phyloP scores from a whole-genome alignment of 1,140 invertebrate genomes.

The Drosophila arawakana region DNA sequence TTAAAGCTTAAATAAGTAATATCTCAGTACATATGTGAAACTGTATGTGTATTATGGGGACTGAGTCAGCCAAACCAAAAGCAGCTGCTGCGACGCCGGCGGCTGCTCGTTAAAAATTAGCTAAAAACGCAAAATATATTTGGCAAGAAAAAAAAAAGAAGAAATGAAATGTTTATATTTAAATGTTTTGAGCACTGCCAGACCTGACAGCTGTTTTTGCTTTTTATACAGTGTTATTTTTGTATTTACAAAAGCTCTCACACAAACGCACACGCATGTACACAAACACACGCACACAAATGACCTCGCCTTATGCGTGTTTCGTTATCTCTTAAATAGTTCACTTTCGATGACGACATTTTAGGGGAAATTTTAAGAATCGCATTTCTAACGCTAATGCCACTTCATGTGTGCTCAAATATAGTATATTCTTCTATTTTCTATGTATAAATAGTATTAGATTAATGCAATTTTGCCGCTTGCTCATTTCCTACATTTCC shows the following conservation, averaged over 20 bases:
- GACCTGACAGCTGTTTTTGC: conserved; percentile 60
- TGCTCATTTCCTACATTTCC: not conserved
- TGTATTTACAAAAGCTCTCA: conserved; percentile 27
- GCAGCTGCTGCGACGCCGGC: conserved; percentile 26
- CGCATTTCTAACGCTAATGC: conserved; percentile 8
- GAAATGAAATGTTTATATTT: conserved; percentile 34
- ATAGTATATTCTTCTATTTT: not conserved
- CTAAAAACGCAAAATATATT: conserved; percentile 57
- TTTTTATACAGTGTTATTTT: conserved; percentile 18
- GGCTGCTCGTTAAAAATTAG: conserved; percentile 43
- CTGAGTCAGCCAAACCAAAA: conserved; percentile 40
- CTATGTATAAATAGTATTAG: conserved; percentile 32
- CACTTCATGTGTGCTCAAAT: not conserved
- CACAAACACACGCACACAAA: conserved; percentile 2
- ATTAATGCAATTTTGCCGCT: conserved; percentile 31
- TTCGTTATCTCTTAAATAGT: conserved; percentile 36
- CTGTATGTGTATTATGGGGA: conserved; percentile 5
- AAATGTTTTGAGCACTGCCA: conserved; percentile 39
- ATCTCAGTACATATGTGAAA: not conserved
- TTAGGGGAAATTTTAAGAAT: conserved; percentile 32
- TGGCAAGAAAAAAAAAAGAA: conserved; percentile 15
- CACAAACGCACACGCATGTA: conserved; percentile 7
- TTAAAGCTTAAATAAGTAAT: conserved; percentile 33
- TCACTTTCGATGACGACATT: conserved; percentile 70
- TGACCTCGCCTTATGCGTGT: conserved; percentile 57